Base-by-base conservation (phyloP, 2,797 vertebrate genomes). In the Rhyacichthys aspro region DNA sequence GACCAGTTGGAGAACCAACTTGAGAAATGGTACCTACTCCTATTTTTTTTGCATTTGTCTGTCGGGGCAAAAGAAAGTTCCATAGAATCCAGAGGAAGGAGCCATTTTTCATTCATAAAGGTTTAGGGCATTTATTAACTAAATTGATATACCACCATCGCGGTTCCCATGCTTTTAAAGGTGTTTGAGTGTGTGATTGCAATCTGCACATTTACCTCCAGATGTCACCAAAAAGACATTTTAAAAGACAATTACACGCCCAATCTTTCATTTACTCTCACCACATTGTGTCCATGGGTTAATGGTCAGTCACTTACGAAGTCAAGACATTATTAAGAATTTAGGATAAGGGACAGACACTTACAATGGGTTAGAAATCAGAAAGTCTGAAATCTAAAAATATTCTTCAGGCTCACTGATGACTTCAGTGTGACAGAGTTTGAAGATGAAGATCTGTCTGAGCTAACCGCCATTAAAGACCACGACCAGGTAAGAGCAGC, bases 401-500 rank as follows among this genome's bases (percentile, higher is more conserved):
- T 72, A 43, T 59, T 28, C 56, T 54, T 61, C 83, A 95, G 94
- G 94, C 92, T 95, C 74, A 95, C 93, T 57, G 91, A 94, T 8
- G 95, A 96, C 83, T 94, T 96, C 84, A 95, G 94, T 73, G 88
- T 96, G n/a, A 93, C 94, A 77, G 94, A 96, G 74, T 96, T 95
- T 81, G 94, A 95, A 69, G 95, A 96, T 86, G 94, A 96, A 65
- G 94, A 96, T 87, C 92, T 96, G 63, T 96, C 95, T 0, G 94
- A 96, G 87, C 80, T 90, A 58, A 90, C 86, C 0, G 85, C 86
- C 64, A 95, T 95, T 82, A 93, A 92, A 0, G 94, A 95, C 0
- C 93, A 93, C 70, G 94, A 39, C 44, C 32, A 55, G 14, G 52
- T 59, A 19, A 44, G 42, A 39, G 44, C 41, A 55, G 18, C 1